Percentiles rank a stretch among this genome's conserved stretches.
These are phyloP conservation scores for Sesamia nonagrioides DNA, from an alignment of 1,140 invertebrate species.

Conservation along the genomic window DNA sequence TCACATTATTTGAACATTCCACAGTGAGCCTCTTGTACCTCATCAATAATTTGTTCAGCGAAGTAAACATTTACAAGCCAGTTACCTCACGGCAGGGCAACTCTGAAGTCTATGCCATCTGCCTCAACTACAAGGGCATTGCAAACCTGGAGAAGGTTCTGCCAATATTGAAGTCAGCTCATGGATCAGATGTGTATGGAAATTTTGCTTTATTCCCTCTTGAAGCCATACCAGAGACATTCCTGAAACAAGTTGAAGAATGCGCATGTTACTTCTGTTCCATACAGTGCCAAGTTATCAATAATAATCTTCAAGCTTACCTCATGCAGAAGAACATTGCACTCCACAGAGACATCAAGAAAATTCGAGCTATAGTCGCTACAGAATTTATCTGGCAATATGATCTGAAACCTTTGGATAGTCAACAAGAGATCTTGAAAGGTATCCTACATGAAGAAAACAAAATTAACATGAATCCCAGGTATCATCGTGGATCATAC, in stretches of 20 bases:
- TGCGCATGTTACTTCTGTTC: slow-evolving; percentile 90
- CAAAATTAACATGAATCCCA: slow-evolving; percentile 82
- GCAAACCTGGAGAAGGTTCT: slow-evolving; percentile 82
- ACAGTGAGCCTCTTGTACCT: slow-evolving; percentile 94
- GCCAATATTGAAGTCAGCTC: slow-evolving; percentile 84
- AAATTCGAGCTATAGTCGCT: slow-evolving; percentile 82
- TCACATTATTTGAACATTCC: slow-evolving; percentile 95
- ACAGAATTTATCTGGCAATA: slow-evolving; percentile 87
- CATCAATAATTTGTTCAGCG: slow-evolving; percentile 91
- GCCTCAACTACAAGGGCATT: slow-evolving; percentile 89
- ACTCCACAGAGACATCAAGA: slow-evolving; percentile 82
- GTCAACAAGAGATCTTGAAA: slow-evolving; percentile 81
- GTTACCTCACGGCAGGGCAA: slow-evolving; percentile 97
- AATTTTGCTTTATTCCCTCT: slow-evolving; percentile 89
- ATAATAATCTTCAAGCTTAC: slow-evolving; percentile 89
- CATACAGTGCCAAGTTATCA: slow-evolving; percentile 90
- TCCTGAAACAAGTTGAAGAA: slow-evolving; percentile 90
- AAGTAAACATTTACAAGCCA: slow-evolving; percentile 95
- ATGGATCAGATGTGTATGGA: slow-evolving; percentile 81
- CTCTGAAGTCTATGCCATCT: slow-evolving; percentile 97
- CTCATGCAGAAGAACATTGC: slow-evolving; percentile 85
- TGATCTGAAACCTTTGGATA: slow-evolving; percentile 79
- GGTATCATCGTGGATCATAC: slow-evolving; percentile 86
- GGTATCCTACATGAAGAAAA: slow-evolving; percentile 79
- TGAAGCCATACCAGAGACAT: slow-evolving; percentile 89